Base-by-base conservation (phyloP, 2,113 vertebrate genomes). In the Nerophis lumbriciformis region DNA sequence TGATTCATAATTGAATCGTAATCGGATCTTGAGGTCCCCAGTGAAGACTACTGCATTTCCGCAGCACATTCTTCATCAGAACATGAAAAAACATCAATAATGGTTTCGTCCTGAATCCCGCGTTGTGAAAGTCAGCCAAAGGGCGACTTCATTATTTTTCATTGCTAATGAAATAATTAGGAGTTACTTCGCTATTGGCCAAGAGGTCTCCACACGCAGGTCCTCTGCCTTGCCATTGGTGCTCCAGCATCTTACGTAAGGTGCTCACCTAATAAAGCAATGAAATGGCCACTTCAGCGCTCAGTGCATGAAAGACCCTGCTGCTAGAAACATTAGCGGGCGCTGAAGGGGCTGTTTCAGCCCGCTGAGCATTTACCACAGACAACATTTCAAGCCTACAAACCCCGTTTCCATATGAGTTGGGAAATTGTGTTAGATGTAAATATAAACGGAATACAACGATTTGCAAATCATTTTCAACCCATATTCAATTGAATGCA, bases 291-390 rank as follows among this genome's bases (percentile, higher is more conserved):
- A 67, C 63, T 79, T 67, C 50, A 45, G 52, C 59, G 56, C 61
- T 77, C 68, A 76, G 54, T 76, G 70, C 79, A 74, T 59, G 16
- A 14, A 58, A 65, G 69, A 77, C 79, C 66, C 66, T 68, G 77
- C 61, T 55, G 65, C 80, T 66, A 58, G 36, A 59, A 28, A 69
- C 69, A 67, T 52, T 66, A 61, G 57, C 71, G 42, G 28, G 59
- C 65, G 61, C 71, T 72, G 78, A 76, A 73, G 61, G 68, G 66
- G 76, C 65, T 37, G 47, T 53, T 72, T 81, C 65, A 59, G 52
- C 57, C 76, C 57, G 77, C 67, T 59, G 48, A 71, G 44, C 67
- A 68, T 80, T 78, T 66, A 77, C 76, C 62, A 76, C 57, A 45
- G 56, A 51, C 56, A 56, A 68, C 70, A 57, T 63, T 72, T 59